Percentiles rank a stretch among this genome's conserved stretches.
Conservation (phyloP, 2,797 vertebrate genomes). For the Hippopotamyrus pictus region DNA sequence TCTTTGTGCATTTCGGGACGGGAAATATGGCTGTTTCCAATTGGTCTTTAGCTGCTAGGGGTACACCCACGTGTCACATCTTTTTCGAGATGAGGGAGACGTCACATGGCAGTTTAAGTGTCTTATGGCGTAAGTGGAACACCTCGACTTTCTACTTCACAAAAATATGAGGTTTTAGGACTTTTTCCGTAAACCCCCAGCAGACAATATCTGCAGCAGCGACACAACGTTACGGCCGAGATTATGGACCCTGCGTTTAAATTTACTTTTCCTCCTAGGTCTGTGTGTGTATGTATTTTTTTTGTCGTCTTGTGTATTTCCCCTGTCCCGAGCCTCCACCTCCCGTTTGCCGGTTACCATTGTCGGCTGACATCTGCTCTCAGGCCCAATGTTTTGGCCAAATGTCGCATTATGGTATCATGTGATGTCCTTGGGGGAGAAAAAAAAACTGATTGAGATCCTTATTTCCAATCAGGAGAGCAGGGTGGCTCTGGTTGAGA, state of each 20-base stretch:
- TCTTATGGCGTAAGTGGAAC: not conserved
- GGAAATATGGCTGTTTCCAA: not conserved
- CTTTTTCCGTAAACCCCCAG: not conserved
- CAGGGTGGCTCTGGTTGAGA: constrained; percentile 16
- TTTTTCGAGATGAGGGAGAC: not conserved
- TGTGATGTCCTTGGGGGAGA: not conserved
- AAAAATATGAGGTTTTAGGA: not conserved
- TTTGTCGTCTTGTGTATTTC: not conserved
- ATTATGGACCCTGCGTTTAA: not conserved
- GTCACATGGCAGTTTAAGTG: not conserved
- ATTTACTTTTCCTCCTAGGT: not conserved
- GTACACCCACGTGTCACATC: not conserved
- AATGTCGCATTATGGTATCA: not conserved
- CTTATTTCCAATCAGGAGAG: constrained; percentile 21
- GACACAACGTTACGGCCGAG: not conserved
- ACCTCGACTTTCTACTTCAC: not conserved
- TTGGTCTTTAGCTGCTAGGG: not conserved
- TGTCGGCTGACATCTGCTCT: not conserved
- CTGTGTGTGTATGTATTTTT: not conserved
- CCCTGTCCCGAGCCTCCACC: not conserved
- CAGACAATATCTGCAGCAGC: not conserved
- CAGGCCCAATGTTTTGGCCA: not conserved
- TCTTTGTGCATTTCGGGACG: not conserved
- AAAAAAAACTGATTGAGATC: constrained; percentile 16
- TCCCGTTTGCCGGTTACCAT: not conserved